Percentiles rank a stretch among this genome's conserved stretches.
Evolutionary conservation across 23 tunicate species (phyloP).

Genomic region (Phallusia fumigata): DNA sequence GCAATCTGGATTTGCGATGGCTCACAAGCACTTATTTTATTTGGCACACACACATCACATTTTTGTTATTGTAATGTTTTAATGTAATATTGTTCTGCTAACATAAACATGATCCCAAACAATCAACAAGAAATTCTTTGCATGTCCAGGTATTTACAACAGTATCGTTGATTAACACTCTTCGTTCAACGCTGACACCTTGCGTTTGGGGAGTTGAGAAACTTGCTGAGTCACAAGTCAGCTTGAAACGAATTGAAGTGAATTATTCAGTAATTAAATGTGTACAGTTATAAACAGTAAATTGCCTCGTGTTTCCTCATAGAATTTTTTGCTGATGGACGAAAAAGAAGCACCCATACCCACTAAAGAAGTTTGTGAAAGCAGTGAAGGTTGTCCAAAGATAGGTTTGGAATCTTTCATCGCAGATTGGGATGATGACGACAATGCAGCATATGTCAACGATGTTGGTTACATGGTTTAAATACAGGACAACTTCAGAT

Average conservation of each 20-base stretch:
- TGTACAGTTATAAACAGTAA: background rate
- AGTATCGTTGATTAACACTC: constrained; percentile 43
- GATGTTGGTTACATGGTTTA: background rate
- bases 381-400: background rate
- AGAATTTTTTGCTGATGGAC: background rate
- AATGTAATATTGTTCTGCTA: too few species aligned
- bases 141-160: constrained; percentile 53
- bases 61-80: too few species aligned
- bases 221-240: constrained; percentile 41
- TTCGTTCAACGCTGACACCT: constrained; percentile 34
- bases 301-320: too few species aligned
- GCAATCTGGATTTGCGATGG: too few species aligned
- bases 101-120: too few species aligned
- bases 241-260: constrained; percentile 56
- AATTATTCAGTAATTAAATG: background rate
- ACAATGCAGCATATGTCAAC: background rate
- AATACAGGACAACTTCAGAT: too few species aligned
- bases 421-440: background rate
- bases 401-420: background rate
- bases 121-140: too few species aligned
- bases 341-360: background rate
- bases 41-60: too few species aligned
- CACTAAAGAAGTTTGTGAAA: background rate
- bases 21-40: too few species aligned
- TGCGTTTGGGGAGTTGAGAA: constrained; percentile 50